A percentile compares a stretch with the other conserved stretches of the same genome.
phyloP scores from a whole-genome alignment of 2,797 vertebrate species.

The Gambusia yucatana region DNA sequence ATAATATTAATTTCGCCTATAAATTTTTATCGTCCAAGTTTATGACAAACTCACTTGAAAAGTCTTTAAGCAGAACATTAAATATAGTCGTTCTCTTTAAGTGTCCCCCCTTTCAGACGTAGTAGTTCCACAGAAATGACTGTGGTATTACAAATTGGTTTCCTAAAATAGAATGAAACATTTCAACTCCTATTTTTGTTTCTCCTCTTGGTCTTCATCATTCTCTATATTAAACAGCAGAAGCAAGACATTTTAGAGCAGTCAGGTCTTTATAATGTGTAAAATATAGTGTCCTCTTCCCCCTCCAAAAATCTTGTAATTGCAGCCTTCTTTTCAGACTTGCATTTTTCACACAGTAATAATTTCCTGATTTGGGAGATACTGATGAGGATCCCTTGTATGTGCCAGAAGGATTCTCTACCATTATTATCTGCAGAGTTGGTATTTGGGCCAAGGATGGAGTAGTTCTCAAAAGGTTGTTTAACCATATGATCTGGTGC shows the following conservation, averaged over 20 bases:
- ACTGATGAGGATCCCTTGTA: not conserved
- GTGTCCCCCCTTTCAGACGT: too few relatives aligned
- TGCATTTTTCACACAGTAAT: not conserved
- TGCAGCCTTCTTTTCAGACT: not conserved
- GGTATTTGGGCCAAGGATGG: constrained; percentile 39
- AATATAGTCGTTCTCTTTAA: too few relatives aligned
- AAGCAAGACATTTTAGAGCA: not conserved
- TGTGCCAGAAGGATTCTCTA: constrained; percentile 7
- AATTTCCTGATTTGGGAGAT: not conserved
- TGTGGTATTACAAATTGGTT: too few relatives aligned
- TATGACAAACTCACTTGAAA: too few relatives aligned
- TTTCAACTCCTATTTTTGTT: too few relatives aligned
- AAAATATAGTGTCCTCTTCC: not conserved
- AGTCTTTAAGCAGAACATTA: too few relatives aligned
- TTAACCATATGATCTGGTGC: constrained; percentile 49
- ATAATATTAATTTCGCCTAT: too few relatives aligned
- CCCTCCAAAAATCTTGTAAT: not conserved
- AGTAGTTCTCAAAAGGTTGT: constrained; percentile 23
- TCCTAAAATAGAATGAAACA: too few relatives aligned
- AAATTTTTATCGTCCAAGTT: too few relatives aligned
- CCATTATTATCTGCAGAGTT: constrained; percentile 23
- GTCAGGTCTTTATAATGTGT: not conserved
- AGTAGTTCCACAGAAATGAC: too few relatives aligned
- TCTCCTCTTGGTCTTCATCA: too few relatives aligned
- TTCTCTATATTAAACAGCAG: too few relatives aligned